A percentile compares a stretch with the other conserved stretches of the same genome.
These are phyloP conservation scores for Heliconius erato DNA, from an alignment of 2,888 invertebrate genomes.

Conservation along the genomic window DNA sequence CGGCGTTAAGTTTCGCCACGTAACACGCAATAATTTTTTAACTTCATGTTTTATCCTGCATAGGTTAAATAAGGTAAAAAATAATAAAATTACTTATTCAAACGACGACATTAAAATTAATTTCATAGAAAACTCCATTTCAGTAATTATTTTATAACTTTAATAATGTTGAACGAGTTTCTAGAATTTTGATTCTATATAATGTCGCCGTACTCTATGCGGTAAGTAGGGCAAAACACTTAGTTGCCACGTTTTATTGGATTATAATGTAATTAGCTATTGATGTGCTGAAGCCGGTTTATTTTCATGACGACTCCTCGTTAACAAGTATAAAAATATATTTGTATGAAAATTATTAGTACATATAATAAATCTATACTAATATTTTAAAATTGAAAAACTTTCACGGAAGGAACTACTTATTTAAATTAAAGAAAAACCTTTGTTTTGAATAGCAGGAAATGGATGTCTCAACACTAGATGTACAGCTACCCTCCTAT, in stretches of 20 bases:
- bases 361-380: not conserved
- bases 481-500: not conserved
- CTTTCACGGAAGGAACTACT: no score
- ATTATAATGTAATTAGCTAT: constrained; percentile 32
- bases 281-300: constrained; percentile 20
- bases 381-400: not conserved
- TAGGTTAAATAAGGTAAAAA: no score
- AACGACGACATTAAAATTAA: not conserved
- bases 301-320: constrained; percentile 5
- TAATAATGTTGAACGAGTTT: constrained; percentile 9
- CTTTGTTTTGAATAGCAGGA: not conserved
- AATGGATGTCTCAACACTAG: not conserved
- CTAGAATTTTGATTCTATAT: constrained; percentile 11
- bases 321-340: constrained; percentile 4
- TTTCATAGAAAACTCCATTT: not conserved
- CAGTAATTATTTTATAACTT: not conserved
- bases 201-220: not conserved
- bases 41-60: no score
- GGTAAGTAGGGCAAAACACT: constrained; percentile 9
- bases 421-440: no score
- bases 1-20: not conserved
- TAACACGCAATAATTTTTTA: not conserved
- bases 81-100: no score
- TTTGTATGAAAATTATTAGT: not conserved
- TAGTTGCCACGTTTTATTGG: constrained; percentile 22